Evolutionary conservation across 2,797 vertebrate genomes (phyloP), one percentile per base, ranked within the genome.

Genomic region (Hyperoplus lanceolatus): DNA sequence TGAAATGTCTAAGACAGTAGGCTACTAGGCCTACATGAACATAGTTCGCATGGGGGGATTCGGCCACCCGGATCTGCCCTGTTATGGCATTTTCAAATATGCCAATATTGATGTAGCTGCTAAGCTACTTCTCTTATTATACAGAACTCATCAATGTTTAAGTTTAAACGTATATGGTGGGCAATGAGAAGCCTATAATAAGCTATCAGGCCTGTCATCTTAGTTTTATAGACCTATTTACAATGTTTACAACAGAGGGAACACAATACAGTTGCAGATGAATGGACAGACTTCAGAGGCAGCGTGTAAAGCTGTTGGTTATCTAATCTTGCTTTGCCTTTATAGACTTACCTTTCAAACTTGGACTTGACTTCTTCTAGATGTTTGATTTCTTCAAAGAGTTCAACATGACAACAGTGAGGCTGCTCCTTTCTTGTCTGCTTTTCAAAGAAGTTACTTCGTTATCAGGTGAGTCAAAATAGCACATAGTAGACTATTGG

Each of bases 391-490:
- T 70, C 65, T 10, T 76, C 46, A 18, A 5, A 60, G 69, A 63
- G 8, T 69, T 73, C 73, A 79, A 54, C 76, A 93, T 93, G 92
- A 81, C 63, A 6, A 42, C 60, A 9, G 41, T 80, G n/a, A 73
- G 21, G 59, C 62, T 93, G 48, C 8, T 93, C 11, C 46, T 93
- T 0, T 77, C 38, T 4, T 89, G 57, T 58, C 65, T 94, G 21
- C 66, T 94, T 36, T 73, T 92, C 48, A 73, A 49, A 73, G 66
- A 74, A 2, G 14, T 56, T 16, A 43, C 84, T 45, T 72, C 88
- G 3, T 51, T 92, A 16, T 78, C 91, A 12, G 94, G 94, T 95
- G 77, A 79, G 80, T 67, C 42, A 63, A 43, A 41, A 43, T 1
- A 15, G 1, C 7, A 53, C 7, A 13, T 1, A 51, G 4, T 36